Conservation (phyloP, 2,113 vertebrate genomes). For the Dromaius novaehollandiae region DNA sequence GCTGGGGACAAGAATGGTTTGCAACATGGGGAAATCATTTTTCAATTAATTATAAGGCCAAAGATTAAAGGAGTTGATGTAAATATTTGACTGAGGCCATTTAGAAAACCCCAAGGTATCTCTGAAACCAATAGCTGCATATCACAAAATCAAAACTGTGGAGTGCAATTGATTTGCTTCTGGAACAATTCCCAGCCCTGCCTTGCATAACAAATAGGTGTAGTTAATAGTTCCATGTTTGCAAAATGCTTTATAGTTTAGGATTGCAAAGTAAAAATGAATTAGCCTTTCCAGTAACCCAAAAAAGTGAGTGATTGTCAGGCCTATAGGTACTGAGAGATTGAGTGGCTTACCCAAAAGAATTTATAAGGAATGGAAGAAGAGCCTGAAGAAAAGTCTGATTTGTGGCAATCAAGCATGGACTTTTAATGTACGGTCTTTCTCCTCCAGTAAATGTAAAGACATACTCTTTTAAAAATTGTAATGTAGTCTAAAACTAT, state of each 20-base stretch:
- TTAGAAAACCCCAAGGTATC: not conserved
- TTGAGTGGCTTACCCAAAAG: not conserved
- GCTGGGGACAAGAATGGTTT: not conserved
- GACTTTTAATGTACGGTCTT: not conserved
- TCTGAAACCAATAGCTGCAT: not conserved
- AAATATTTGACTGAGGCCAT: conserved; percentile 41
- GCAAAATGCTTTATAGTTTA: not conserved
- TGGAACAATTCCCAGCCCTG: conserved; percentile 13
- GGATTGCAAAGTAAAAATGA: not conserved
- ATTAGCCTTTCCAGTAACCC: not conserved
- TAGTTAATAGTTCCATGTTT: not conserved
- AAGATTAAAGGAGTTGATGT: conserved; percentile 26
- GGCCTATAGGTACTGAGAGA: not conserved
- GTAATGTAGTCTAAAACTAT: not conserved
- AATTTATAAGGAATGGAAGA: not conserved
- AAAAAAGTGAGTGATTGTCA: not conserved
- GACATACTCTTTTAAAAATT: not conserved
- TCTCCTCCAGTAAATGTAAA: not conserved
- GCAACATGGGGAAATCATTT: not conserved
- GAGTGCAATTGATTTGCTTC: conserved; percentile 14
- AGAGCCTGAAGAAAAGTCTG: not conserved
- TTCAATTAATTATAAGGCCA: conserved; percentile 16
- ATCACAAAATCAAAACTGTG: not conserved
- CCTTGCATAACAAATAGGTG: not conserved
- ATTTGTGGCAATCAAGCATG: not conserved